Percentiles rank a stretch among this genome's conserved stretches.
Conservation (phyloP, 2,888 invertebrate genomes). For the Argyresthia goedartella region DNA sequence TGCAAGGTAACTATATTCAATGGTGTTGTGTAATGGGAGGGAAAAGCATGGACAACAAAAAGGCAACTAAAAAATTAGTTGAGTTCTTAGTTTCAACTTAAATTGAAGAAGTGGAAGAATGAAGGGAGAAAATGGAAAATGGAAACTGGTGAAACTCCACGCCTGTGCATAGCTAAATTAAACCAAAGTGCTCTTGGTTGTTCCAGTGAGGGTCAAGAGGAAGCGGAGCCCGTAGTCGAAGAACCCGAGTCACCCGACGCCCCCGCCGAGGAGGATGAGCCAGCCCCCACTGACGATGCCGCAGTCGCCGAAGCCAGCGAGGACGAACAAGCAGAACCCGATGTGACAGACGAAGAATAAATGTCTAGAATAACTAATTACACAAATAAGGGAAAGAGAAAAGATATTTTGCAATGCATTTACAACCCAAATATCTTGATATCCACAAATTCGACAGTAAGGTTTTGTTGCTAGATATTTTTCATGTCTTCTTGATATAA, state of each 20-base stretch:
- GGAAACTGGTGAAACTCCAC: not conserved
- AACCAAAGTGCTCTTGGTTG: no score
- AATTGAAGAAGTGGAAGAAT: no score
- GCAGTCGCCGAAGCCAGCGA: slow-evolving; percentile 48
- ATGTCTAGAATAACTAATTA: not conserved
- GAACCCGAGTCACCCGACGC: slow-evolving; percentile 57
- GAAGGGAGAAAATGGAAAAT: not conserved
- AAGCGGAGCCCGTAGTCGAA: slow-evolving; percentile 55
- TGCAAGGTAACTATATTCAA: slow-evolving; percentile 10
- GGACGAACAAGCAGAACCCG: slow-evolving; percentile 61
- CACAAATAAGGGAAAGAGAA: not conserved
- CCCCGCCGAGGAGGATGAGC: slow-evolving; percentile 28
- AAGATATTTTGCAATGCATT: not conserved
- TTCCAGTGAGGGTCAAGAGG: slow-evolving; percentile 20
- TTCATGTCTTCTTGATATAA: slow-evolving; percentile 40
- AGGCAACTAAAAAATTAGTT: no score
- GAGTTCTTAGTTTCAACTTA: no score
- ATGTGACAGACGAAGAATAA: slow-evolving; percentile 66
- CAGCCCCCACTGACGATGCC: slow-evolving; percentile 34
- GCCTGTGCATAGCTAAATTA: no score
- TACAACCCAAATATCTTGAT: not conserved
- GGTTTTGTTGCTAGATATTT: slow-evolving; percentile 29
- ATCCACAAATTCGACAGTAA: not conserved
- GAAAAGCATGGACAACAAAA: no score
- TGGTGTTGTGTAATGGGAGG: no score